These are phyloP conservation scores for Doris montereyensis DNA, from an alignment of 2,888 invertebrate genomes.

Conservation along the genomic window DNA sequence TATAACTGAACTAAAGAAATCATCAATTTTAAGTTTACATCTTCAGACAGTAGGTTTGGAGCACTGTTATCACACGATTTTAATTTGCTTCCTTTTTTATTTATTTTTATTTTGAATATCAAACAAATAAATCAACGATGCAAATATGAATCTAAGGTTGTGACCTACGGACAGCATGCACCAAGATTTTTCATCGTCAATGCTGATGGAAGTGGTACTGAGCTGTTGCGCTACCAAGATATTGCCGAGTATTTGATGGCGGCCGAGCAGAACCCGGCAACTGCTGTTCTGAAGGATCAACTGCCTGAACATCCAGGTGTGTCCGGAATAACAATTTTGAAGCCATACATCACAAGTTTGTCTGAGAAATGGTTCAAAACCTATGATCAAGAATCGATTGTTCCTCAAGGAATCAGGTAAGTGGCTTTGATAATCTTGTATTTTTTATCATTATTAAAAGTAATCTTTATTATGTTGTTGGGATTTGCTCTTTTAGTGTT, in stretches of 20 bases:
- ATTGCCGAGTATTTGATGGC: slow-evolving; percentile 66
- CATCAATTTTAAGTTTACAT: too few relatives aligned
- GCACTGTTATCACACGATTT: too few relatives aligned
- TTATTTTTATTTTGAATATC: too few relatives aligned
- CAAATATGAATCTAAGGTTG: not conserved
- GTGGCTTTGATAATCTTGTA: too few relatives aligned
- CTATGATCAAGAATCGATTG: slow-evolving; percentile 67
- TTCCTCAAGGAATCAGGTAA: slow-evolving; percentile 66
- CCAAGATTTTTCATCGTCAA: slow-evolving; percentile 71
- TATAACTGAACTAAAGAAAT: too few relatives aligned
- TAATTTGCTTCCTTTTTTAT: too few relatives aligned
- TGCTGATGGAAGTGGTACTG: slow-evolving; percentile 69
- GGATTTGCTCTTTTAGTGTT: too few relatives aligned
- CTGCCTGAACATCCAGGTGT: slow-evolving; percentile 70
- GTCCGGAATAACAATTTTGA: slow-evolving; percentile 67
- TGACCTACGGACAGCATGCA: slow-evolving; percentile 64
- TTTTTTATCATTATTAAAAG: too few relatives aligned
- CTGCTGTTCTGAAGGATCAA: slow-evolving; percentile 69
- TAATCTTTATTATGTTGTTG: too few relatives aligned
- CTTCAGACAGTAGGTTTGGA: too few relatives aligned
- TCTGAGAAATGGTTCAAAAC: slow-evolving; percentile 69
- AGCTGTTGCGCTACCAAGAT: slow-evolving; percentile 68
- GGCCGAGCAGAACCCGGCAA: slow-evolving; percentile 68
- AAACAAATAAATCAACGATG: too few relatives aligned
- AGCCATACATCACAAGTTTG: slow-evolving; percentile 58